Evolutionary conservation across 2,113 vertebrate genomes (phyloP), one percentile per base, ranked within the genome.

Genomic region (Pongo abelii): DNA sequence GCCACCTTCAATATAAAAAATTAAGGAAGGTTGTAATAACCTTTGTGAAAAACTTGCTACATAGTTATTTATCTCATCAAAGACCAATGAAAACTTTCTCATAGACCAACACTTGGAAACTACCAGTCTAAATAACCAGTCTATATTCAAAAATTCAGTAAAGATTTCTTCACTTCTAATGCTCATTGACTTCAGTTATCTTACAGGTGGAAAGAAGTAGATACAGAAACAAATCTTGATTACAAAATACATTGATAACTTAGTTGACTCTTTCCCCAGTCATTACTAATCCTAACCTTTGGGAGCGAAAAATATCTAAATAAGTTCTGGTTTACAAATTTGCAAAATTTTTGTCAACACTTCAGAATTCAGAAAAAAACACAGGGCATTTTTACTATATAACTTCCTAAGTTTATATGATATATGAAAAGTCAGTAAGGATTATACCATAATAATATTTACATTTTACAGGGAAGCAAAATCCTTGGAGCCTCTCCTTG

Each of bases 381-480:
- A 52, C 11, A 74, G n/a, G 67, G 1, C 50, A 59, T 52, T 96
- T 90, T 43, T 92, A 35, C 23, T 91, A 22, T 81, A 88, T 91
- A 92, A 83, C 55, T 85, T 70, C 18, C 20, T 79, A 64, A 79
- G 48, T 74, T 83, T 92, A 52, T 74, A 70, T 84, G 77, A 61
- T 83, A 10, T 74, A 30, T 52, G 1, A 11, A 69, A 52, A 85
- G 27, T 67, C 48, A 55, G 12, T 74, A 87, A 89, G 97, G 91
- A 67, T 92, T 79, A 96, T 94, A 2, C 46, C 69, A 14, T 0
- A 0, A 70, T 52, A 92, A 86, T 97, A 96, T 84, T 97, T 97
- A 94, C 20, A 95, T 43, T 97, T 94, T 14, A 35, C 35, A 87
- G 50, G 70, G 83, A 95, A 90, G 1, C 84, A 84, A 64, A 96